Conservation (phyloP, 1,140 invertebrate species). For the Laupala kohalensis region DNA sequence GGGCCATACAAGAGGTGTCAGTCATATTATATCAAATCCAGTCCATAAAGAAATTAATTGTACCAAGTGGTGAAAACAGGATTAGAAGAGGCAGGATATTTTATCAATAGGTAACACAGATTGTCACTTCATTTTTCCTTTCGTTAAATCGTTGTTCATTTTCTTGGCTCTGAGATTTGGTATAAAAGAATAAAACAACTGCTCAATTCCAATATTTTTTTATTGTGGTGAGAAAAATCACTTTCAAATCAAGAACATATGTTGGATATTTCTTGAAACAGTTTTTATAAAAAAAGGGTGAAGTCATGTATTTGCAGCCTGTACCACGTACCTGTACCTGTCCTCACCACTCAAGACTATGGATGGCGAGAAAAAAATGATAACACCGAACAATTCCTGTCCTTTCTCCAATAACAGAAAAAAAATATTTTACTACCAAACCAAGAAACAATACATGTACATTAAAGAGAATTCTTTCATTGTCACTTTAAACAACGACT, state of each 20-base stretch:
- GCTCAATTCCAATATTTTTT: conserved; percentile 7
- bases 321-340: too few relatives aligned
- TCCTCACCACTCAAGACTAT: conserved; percentile 1
- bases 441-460: not conserved
- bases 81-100: too few relatives aligned
- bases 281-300: conserved; percentile 15
- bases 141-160: too few relatives aligned
- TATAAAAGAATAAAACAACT: too few relatives aligned
- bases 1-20: too few relatives aligned
- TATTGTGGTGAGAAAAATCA: conserved; percentile 17
- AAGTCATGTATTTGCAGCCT: conserved; percentile 12
- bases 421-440: conserved; percentile 6
- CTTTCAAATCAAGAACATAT: conserved; percentile 10
- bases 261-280: conserved; percentile 12
- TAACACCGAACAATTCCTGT: conserved; percentile 1
- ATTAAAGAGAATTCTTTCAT: not conserved
- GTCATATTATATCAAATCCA: too few relatives aligned
- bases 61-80: too few relatives aligned
- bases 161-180: too few relatives aligned
- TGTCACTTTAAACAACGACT: conserved; percentile 1
- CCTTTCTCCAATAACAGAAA: not conserved
- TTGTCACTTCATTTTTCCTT: too few relatives aligned
- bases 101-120: too few relatives aligned
- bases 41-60: too few relatives aligned
- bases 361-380: conserved; percentile 7